Conservation (phyloP, 2,888 invertebrate genomes). For the Theretra japonica region DNA sequence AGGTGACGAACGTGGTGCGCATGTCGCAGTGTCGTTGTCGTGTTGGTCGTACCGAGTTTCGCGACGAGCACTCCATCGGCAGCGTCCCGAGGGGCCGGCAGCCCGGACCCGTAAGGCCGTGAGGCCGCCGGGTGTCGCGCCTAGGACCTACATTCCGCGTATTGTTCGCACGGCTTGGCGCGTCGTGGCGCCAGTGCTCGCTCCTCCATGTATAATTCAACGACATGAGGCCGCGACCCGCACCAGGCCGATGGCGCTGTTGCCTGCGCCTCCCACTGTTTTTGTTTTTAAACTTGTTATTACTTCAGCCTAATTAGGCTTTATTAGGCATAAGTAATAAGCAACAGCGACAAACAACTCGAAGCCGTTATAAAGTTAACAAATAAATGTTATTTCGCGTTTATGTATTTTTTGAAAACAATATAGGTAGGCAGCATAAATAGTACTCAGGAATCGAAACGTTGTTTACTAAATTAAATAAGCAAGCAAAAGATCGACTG, state of each 20-base stretch:
- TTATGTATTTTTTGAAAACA: no score
- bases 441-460: no score
- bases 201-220: conserved; percentile 77
- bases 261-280: conserved; percentile 66
- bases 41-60: neutral
- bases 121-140: conserved; percentile 43
- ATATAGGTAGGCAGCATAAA: neutral
- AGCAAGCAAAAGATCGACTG: no score
- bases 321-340: conserved; percentile 58
- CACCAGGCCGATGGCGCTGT: conserved; percentile 41
- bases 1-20: neutral
- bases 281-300: conserved; percentile 59
- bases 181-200: conserved; percentile 60
- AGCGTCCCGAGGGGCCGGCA: neutral
- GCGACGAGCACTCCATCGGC: neutral
- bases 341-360: conserved; percentile 67
- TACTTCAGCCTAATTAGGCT: conserved; percentile 51
- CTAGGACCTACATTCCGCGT: conserved; percentile 62
- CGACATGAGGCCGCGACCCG: conserved; percentile 68
- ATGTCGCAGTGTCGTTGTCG: neutral
- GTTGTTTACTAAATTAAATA: no score
- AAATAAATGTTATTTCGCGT: conserved; percentile 44
- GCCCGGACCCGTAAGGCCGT: conserved; percentile 37
- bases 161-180: conserved; percentile 52
- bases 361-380: no score